Evolutionary conservation across 1,140 invertebrate genomes (phyloP).

Genomic region (Ostrea edulis): DNA sequence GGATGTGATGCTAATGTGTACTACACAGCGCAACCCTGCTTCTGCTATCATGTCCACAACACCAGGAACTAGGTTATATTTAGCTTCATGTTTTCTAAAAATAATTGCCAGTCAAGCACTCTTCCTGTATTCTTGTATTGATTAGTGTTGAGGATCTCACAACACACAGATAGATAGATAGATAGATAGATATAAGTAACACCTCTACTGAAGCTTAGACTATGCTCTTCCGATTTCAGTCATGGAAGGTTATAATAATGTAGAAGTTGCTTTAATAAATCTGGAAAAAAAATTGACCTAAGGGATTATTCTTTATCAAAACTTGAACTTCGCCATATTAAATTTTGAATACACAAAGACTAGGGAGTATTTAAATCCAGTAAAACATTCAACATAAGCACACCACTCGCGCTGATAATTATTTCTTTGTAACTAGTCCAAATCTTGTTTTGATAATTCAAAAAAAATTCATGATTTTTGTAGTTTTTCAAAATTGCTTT

Average conservation of each 20-base stretch:
- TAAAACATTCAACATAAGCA: background rate
- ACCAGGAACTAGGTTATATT: constrained; percentile 4
- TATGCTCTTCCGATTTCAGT: background rate
- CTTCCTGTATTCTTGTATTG: constrained; percentile 37
- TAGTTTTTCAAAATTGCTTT: background rate
- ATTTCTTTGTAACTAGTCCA: no score
- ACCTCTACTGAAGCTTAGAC: background rate
- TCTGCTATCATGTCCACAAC: constrained; percentile 10
- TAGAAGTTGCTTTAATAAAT: background rate
- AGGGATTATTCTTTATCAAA: constrained; percentile 31
- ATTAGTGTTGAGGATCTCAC: constrained; percentile 24
- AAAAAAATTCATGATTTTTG: background rate
- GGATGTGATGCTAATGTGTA: constrained; percentile 1
- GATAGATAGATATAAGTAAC: background rate
- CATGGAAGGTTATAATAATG: background rate
- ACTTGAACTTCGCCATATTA: background rate
- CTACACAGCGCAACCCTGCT: background rate
- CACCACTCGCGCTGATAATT: background rate
- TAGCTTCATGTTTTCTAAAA: constrained; percentile 5
- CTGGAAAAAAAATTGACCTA: constrained; percentile 4
- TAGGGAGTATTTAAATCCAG: background rate
- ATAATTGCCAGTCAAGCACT: constrained; percentile 22
- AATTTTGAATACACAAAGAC: background rate
- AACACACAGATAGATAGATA: background rate
- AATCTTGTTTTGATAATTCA: no score